Conservation (phyloP, 2,888 invertebrate species). For the Cerastis rubricosa region DNA sequence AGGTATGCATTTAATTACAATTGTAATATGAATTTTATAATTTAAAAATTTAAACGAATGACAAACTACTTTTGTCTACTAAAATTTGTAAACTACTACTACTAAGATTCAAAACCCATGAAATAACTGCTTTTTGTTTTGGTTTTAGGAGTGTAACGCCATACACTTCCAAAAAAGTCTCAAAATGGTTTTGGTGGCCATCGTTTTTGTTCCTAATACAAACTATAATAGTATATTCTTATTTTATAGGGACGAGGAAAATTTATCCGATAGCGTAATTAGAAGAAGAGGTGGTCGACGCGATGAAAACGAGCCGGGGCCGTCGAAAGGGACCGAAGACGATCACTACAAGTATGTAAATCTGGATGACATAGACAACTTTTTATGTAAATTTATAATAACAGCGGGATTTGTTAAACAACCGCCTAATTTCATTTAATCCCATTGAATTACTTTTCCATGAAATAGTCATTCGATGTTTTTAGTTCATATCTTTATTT, state of each 20-base stretch:
- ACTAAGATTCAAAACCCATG: neutral
- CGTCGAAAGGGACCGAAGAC: constrained; percentile 80
- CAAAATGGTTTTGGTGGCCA: neutral
- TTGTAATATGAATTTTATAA: neutral
- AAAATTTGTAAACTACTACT: neutral
- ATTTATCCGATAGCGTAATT: neutral
- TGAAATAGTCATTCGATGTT: neutral
- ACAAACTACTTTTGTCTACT: neutral
- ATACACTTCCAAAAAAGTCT: neutral
- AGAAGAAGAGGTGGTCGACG: neutral
- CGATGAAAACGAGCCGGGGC: constrained; percentile 77
- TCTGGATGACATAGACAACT: neutral
- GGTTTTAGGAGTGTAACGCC: neutral
- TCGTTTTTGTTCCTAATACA: neutral
- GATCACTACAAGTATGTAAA: constrained; percentile 83
- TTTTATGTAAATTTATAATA: neutral
- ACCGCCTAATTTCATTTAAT: neutral
- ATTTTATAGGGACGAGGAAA: constrained; percentile 1
- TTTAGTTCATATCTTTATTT: too few relatives aligned
- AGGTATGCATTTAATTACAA: neutral
- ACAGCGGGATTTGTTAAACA: neutral
- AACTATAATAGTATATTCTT: constrained; percentile 1
- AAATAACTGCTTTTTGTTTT: neutral
- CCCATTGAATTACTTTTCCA: neutral
- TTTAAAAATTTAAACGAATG: neutral